Percentiles rank a stretch among this genome's conserved stretches.
These are phyloP conservation scores for Athalia cordata DNA, from an alignment of 2,888 invertebrate genomes.

Conservation along the genomic window DNA sequence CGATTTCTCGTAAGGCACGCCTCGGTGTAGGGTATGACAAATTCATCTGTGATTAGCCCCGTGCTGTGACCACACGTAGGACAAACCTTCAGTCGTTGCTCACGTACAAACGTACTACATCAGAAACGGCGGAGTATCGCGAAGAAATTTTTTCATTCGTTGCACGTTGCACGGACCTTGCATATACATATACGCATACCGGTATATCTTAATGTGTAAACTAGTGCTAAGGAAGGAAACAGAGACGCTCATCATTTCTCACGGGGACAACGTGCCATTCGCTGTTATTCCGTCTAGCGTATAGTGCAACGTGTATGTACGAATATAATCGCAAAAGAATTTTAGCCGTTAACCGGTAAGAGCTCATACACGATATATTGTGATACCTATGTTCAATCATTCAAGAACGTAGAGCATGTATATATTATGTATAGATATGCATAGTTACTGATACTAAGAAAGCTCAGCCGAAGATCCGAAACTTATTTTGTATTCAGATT, in stretches of 20 bases:
- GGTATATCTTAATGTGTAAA: slow-evolving; percentile 24
- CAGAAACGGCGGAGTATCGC: slow-evolving; percentile 21
- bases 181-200: neutral
- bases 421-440: neutral
- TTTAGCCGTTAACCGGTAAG: neutral
- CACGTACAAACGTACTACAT: slow-evolving; percentile 16
- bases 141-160: neutral
- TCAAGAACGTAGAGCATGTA: no score
- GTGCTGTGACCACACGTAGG: slow-evolving; percentile 42
- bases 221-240: slow-evolving; percentile 13
- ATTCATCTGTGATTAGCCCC: slow-evolving; percentile 53
- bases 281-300: no score
- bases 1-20: slow-evolving; percentile 31
- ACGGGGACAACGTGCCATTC: slow-evolving; percentile 7
- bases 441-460: slow-evolving; percentile 11
- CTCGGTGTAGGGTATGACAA: slow-evolving; percentile 51
- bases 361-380: neutral
- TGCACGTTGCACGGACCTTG: no score
- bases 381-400: neutral
- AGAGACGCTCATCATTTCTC: slow-evolving; percentile 14
- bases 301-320: no score
- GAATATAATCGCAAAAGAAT: neutral
- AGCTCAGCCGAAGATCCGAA: neutral
- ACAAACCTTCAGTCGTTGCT: slow-evolving; percentile 27
- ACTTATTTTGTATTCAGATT: slow-evolving; percentile 25